Evolutionary conservation across 2,888 invertebrate species (phyloP), one percentile per base, ranked within the genome.

Genomic region (Alsophila aescularia): DNA sequence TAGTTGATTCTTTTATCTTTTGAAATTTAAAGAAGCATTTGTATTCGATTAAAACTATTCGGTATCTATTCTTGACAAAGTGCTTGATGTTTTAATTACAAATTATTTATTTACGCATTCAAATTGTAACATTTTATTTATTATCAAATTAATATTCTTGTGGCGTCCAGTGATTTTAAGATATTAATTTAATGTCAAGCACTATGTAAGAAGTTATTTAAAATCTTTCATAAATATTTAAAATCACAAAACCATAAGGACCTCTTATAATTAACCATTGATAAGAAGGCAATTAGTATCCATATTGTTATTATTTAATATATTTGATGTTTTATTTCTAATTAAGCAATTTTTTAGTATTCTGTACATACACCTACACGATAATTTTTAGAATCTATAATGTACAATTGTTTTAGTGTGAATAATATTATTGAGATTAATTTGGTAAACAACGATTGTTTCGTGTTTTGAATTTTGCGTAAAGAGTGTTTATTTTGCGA

Each of bases 241-340:
- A 83, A 84, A 85, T 83, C 84, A 86, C 87, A 90, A 89, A 92
- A 92, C 92, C 92, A 87, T 83, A 92, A 87, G 90, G 92, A 92
- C 92, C 92, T 92, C 92, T 91, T 92, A 90, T 90, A 89, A 88
- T 84, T 90, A 90, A 91, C 90, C 90, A 90, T 91, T 90, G 90
- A 90, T 90, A 87, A 90, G 90, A 91, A 89, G 90, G 90, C 90
- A 85, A 89, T 89, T 90, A 90, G 87, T 90, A 87, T 84, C 86
- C 83, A 90, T 90, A 89, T 90, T 91, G 90, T 91, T 91, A 90
- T 90, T 87, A 89, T 91, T 91, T 91, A 91, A 91, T 90, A 91
- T 91, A 91, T 91, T 90, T 88, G 87, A 90, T 84, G 88, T 90
- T 90, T 91, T 90, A 90, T 90, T 90, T 91, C 67, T 87, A 87